Evolutionary conservation across 2,113 vertebrate genomes (phyloP), one percentile per base, ranked within the genome.

Genomic region (Sciurus niger): DNA sequence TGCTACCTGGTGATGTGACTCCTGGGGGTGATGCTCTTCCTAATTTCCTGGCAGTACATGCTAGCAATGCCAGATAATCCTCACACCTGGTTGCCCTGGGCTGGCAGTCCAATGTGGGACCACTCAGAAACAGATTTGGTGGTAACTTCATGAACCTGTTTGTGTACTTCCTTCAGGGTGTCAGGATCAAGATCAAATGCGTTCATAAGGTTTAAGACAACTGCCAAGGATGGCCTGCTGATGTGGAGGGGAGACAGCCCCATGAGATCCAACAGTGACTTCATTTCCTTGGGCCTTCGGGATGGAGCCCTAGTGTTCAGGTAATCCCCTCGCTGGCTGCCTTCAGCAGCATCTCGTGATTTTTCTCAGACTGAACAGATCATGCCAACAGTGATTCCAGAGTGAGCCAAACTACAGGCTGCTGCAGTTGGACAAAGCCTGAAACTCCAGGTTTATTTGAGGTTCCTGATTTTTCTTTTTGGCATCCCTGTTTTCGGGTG

Each of bases 191-290:
- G 99, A 97, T 99, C 99, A 0, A 99, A 99, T 0, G 98, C 99
- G 1, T 99, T 99, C 97, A 99, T 99, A 99, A 99, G 99, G 73
- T 99, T 99, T 97, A 99, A 99, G 98, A 99, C 99, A n/a, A 99
- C 99, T 17, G 98, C 99, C 93, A 99, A 98, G 84, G 99, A 99
- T 0, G 99, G 99, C 12, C 98, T 99, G 95, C 78, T 99, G 97
- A 97, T 99, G 76, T 99, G 99, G 99, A 98, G 99, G 78, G 99
- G 99, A 88, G 99, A 99, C 95, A 99, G 98, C 90, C 99, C 99
- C 63, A 98, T 99, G 99, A 98, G 99, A 96, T 96, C 99, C 73
- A 99, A 99, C 98, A 99, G 99, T 87, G 99, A 99, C 98, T 99
- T 99, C 97, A 98, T 99, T 96, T 99, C 99, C 17, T 95, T 99